These are phyloP conservation scores for Enchytraeus crypticus DNA, from an alignment of 2,888 invertebrate genomes.

Conservation along the genomic window DNA sequence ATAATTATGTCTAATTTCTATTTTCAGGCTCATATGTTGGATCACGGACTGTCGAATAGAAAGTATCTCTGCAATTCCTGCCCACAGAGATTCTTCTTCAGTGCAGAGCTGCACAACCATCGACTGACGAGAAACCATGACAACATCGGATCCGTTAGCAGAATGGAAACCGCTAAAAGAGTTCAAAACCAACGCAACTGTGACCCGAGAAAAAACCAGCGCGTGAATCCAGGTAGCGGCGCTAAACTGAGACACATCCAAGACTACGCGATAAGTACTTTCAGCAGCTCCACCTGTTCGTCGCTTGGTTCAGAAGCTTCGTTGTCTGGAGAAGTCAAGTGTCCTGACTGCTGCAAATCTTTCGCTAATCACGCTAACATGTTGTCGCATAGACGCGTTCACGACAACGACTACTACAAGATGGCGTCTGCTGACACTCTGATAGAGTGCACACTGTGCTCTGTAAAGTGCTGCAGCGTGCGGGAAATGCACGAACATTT, in stretches of 20 bases:
- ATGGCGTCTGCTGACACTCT: not conserved
- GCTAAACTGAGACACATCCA: no score
- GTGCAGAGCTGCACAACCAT: conserved; percentile 83
- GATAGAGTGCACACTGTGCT: conserved; percentile 40
- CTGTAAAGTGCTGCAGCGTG: conserved; percentile 34
- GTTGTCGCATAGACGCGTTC: conserved; percentile 32
- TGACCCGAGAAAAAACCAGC: no score
- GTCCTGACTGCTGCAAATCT: conserved; percentile 40
- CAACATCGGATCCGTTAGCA: no score
- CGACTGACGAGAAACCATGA: conserved; percentile 4
- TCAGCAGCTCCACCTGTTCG: no score
- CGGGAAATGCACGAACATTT: conserved; percentile 42
- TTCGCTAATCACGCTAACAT: conserved; percentile 38
- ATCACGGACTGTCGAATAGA: conserved; percentile 69
- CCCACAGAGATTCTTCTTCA: conserved; percentile 77
- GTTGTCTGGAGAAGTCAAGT: conserved; percentile 27
- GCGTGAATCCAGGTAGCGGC: no score
- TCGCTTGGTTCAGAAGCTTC: not conserved
- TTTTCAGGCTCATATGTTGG: conserved; percentile 60
- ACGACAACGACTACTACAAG: conserved; percentile 14
- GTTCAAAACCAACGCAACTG: no score
- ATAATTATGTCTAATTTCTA: not conserved
- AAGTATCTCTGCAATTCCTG: conserved; percentile 77
- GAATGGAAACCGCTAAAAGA: no score
- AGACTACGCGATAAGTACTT: no score